A percentile compares a stretch with the other conserved stretches of the same genome.
Conservation (phyloP, 2,888 invertebrate species). For the Cremastinae sp. region DNA sequence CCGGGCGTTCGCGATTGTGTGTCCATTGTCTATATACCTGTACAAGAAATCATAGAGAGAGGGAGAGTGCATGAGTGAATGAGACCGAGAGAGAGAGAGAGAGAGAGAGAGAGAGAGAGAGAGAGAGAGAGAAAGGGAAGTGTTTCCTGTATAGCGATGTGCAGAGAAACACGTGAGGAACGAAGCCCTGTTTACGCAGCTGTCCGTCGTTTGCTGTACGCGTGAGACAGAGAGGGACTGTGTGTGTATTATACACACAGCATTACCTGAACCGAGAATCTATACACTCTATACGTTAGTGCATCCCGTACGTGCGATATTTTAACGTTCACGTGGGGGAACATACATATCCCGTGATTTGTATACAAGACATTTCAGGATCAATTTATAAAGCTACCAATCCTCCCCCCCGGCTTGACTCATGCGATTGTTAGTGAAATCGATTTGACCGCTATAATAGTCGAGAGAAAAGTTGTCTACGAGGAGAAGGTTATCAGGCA, state of each 20-base stretch:
- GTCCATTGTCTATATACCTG: conserved; percentile 33
- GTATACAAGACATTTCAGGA: not conserved
- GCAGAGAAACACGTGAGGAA: conserved; percentile 47
- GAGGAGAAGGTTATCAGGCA: no score
- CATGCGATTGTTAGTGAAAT: not conserved
- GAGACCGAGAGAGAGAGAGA: conserved; percentile 7
- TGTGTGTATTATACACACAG: conserved; percentile 20
- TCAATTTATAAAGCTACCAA: conserved; percentile 7
- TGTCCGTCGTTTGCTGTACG: conserved; percentile 57
- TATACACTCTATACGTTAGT: conserved; percentile 20
- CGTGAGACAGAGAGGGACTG: conserved; percentile 9
- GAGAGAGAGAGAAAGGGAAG: conserved; percentile 20
- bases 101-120: conserved; percentile 18
- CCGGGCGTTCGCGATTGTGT: conserved; percentile 57
- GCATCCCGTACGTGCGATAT: conserved; percentile 5
- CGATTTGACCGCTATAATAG: not conserved
- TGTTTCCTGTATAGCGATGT: conserved; percentile 14
- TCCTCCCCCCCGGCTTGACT: not conserved
- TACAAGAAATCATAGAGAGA: conserved; percentile 4
- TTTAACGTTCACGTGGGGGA: conserved; percentile 24
- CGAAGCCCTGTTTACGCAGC: conserved; percentile 61
- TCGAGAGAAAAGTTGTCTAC: no score
- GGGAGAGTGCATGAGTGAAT: no score
- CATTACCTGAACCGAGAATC: conserved; percentile 25
- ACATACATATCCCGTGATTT: not conserved